Percentiles rank a stretch among this genome's conserved stretches.
Conservation (phyloP, 2,888 invertebrate species). For the Drepanosiphum platanoidis region DNA sequence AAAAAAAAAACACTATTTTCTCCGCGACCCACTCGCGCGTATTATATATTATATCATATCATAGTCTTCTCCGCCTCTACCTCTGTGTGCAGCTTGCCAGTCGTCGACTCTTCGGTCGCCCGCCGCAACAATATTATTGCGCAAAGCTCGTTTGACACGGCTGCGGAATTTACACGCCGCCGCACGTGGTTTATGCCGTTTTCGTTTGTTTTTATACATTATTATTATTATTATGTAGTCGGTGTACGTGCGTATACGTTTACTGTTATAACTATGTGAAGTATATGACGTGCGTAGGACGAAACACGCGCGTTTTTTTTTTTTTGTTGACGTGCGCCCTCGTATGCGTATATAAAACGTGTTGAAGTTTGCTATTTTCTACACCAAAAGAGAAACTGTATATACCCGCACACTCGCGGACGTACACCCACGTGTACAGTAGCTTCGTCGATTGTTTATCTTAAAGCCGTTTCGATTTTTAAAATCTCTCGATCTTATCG, state of each 20-base stretch:
- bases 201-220: too few species aligned
- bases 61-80: background rate
- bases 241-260: background rate
- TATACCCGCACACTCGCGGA: background rate
- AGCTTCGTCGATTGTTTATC: background rate
- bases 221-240: too few species aligned
- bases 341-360: background rate
- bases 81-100: background rate
- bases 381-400: conserved; percentile 8
- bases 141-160: conserved; percentile 23
- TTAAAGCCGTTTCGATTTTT: background rate
- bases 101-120: background rate
- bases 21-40: background rate
- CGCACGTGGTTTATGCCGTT: conserved; percentile 19
- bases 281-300: background rate
- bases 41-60: too few species aligned
- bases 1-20: background rate
- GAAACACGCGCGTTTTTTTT: conserved; percentile 12
- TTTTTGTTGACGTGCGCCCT: background rate
- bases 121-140: background rate
- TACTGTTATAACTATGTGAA: background rate
- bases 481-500: background rate
- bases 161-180: background rate
- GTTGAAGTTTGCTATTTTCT: conserved; percentile 11
- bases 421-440: too few species aligned